phyloP scores from a whole-genome alignment of 2,797 vertebrate genomes.

The Ceryle rudis region DNA sequence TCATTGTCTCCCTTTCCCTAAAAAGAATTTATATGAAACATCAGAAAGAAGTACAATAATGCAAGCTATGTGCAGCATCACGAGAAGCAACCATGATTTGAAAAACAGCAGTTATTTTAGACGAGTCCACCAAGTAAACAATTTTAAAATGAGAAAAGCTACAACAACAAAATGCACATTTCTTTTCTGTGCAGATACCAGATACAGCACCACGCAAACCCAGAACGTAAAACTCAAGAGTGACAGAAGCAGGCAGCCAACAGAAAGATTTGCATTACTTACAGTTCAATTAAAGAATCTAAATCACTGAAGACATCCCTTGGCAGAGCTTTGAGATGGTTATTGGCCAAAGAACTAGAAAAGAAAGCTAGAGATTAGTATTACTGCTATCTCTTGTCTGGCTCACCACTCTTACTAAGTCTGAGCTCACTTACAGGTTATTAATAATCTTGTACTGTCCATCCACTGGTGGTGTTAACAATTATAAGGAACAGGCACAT shows the following conservation, averaged over 20 bases:
- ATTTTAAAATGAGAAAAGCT: neutral
- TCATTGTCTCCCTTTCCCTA: neutral
- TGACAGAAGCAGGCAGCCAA: neutral
- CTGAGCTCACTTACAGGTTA: neutral
- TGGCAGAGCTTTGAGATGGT: slow-evolving; percentile 93
- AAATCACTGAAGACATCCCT: slow-evolving; percentile 94
- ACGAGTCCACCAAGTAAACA: neutral
- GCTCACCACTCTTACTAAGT: neutral
- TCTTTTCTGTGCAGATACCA: neutral
- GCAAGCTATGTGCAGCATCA: neutral
- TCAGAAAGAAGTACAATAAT: neutral
- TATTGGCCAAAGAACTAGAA: slow-evolving; percentile 96
- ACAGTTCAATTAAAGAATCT: slow-evolving; percentile 98
- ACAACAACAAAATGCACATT: neutral
- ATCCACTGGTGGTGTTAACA: neutral
- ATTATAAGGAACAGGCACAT: neutral
- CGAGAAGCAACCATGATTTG: neutral
- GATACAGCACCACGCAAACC: neutral
- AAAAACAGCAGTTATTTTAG: neutral
- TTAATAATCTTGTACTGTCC: neutral
- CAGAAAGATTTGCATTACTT: slow-evolving; percentile 77
- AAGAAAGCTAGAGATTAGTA: slow-evolving; percentile 67
- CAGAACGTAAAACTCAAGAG: neutral
- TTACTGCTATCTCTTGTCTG: neutral
- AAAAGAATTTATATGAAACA: neutral